Conservation (phyloP, 2,888 invertebrate genomes). For the Drosophila sordidula region DNA sequence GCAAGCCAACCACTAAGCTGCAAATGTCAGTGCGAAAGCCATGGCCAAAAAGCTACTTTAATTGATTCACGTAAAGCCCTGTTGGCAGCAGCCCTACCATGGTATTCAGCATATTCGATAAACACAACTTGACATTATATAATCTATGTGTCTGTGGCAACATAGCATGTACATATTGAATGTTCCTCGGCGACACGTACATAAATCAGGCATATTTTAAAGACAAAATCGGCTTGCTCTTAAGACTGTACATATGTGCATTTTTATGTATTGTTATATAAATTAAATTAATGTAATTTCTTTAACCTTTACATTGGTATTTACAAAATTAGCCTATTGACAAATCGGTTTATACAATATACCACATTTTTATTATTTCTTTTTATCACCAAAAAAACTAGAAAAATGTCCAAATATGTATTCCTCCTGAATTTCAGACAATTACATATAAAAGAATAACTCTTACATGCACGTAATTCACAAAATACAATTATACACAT, state of each 20-base stretch:
- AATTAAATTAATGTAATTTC: constrained; percentile 34
- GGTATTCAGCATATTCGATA: constrained; percentile 27
- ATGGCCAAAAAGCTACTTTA: constrained; percentile 54
- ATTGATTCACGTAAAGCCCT: constrained; percentile 66
- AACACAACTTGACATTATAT: constrained; percentile 21
- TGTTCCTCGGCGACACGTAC: constrained; percentile 14
- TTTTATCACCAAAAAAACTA: too few relatives aligned
- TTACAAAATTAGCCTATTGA: constrained; percentile 15
- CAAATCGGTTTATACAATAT: too few relatives aligned
- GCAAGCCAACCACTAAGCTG: constrained; percentile 45
- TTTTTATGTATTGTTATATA: not conserved
- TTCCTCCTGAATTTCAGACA: too few relatives aligned
- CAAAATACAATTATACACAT: too few relatives aligned
- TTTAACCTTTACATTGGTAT: constrained; percentile 40
- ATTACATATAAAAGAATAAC: too few relatives aligned
- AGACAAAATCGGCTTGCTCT: constrained; percentile 31
- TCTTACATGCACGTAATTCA: too few relatives aligned
- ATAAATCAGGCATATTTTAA: constrained; percentile 42
- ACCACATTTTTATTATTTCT: too few relatives aligned
- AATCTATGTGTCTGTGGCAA: constrained; percentile 21
- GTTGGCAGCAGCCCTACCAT: constrained; percentile 46
- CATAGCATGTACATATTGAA: constrained; percentile 1
- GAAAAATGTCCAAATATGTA: too few relatives aligned
- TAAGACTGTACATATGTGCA: not conserved
- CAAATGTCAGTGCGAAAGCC: constrained; percentile 46